A percentile compares a stretch with the other conserved stretches of the same genome.
These are phyloP conservation scores for Acrocephalus kingi DNA, from an alignment of 2,113 vertebrate species.

Conservation along the genomic window DNA sequence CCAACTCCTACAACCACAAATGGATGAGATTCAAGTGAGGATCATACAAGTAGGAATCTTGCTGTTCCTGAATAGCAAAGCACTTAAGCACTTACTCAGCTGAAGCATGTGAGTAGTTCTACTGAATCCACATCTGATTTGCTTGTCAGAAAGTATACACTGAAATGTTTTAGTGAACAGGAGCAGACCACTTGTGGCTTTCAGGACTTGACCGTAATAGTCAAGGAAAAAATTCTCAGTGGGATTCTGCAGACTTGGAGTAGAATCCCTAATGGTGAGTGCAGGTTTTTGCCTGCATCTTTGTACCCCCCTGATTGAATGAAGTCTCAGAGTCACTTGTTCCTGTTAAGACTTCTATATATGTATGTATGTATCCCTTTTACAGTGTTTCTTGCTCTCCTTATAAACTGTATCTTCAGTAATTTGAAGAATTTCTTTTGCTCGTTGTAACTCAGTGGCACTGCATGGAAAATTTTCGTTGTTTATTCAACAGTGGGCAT, in stretches of 20 bases:
- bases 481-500: neutral
- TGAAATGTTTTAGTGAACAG: neutral
- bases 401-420: neutral
- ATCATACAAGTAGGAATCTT: neutral
- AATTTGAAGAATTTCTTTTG: neutral
- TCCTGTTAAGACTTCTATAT: neutral
- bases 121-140: neutral
- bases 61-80: neutral
- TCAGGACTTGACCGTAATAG: neutral
- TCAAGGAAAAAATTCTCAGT: conserved; percentile 37
- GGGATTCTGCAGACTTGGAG: neutral
- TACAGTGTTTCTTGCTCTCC: neutral
- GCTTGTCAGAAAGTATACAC: neutral
- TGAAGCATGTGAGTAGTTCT: neutral
- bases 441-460: neutral
- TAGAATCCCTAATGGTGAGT: neutral
- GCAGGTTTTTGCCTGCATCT: neutral
- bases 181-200: neutral
- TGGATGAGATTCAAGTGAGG: conserved; percentile 1
- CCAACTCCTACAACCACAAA: conserved; percentile 26
- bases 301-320: neutral
- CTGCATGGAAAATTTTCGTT: neutral
- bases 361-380: neutral
- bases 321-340: neutral
- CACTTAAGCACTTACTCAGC: neutral